A percentile compares a stretch with the other conserved stretches of the same genome.
These are phyloP conservation scores for Prosapia bicincta DNA, from an alignment of 2,888 invertebrate genomes.

Conservation along the genomic window DNA sequence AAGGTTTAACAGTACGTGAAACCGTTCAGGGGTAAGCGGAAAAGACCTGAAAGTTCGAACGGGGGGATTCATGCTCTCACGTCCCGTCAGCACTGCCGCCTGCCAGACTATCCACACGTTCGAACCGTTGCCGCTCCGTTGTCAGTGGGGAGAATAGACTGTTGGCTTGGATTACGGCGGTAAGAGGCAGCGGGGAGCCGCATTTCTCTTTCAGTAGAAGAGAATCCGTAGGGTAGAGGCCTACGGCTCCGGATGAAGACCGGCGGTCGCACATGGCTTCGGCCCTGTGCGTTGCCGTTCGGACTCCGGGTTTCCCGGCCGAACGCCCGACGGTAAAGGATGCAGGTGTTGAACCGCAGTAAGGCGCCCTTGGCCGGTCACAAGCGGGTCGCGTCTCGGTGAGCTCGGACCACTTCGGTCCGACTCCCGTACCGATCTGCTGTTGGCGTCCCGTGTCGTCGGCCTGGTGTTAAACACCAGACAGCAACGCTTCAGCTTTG, in stretches of 20 bases:
- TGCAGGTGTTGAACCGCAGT: not conserved
- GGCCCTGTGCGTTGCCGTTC: no score
- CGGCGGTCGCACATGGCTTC: no score
- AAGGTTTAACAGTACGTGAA: no score
- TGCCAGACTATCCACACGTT: not conserved
- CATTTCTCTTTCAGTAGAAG: constrained; percentile 26
- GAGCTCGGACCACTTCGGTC: not conserved
- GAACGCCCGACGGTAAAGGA: not conserved
- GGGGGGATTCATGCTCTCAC: no score
- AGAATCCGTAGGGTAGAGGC: constrained; percentile 13
- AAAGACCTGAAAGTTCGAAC: no score
- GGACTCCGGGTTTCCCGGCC: constrained; percentile 12
- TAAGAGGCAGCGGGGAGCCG: no score
- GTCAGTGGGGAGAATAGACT: not conserved
- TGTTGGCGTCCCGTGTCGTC: constrained; percentile 38
- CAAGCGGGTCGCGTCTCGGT: not conserved
- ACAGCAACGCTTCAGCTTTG: no score
- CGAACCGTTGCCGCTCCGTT: not conserved
- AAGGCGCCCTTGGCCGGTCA: no score
- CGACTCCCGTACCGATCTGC: not conserved
- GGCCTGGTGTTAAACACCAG: constrained; percentile 43
- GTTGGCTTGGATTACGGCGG: no score
- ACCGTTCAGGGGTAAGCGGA: no score
- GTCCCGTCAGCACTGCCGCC: no score
- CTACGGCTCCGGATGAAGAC: constrained; percentile 12